phyloP scores from a whole-genome alignment of 2,797 vertebrate genomes.

The Merluccius polli region DNA sequence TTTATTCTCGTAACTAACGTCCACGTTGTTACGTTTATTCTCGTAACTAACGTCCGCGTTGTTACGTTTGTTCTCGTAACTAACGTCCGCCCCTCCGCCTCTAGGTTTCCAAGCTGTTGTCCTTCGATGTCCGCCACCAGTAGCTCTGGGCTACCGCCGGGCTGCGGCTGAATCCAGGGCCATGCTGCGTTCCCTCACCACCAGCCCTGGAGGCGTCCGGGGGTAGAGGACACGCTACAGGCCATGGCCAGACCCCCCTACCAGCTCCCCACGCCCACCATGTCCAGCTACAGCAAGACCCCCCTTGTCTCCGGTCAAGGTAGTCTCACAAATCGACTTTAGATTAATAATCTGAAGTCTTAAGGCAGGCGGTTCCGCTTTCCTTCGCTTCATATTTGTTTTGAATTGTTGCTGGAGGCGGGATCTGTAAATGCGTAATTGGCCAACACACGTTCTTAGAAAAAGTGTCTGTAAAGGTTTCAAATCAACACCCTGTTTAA shows the following conservation, averaged over 20 bases:
- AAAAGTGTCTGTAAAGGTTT: no score
- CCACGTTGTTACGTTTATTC: no score
- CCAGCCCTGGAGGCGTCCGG: not conserved
- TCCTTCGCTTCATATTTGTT: not conserved
- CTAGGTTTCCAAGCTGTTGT: not conserved
- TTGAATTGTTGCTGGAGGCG: not conserved
- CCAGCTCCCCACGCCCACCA: constrained; percentile 57
- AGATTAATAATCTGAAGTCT: not conserved
- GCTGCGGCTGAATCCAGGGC: not conserved
- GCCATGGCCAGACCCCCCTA: constrained; percentile 57
- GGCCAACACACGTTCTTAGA: no score
- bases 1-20: no score
- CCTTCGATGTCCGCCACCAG: not conserved
- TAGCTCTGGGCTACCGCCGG: not conserved
- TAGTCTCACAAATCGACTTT: not conserved
- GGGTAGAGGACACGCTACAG: constrained; percentile 16
- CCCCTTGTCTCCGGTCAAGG: constrained; percentile 68
- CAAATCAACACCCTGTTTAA: no score
- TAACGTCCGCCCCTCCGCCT: not conserved
- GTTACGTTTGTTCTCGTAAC: no score
- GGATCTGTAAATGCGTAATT: no score
- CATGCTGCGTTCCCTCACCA: not conserved
- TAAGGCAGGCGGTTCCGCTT: not conserved
- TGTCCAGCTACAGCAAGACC: constrained; percentile 68
- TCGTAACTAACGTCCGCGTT: no score